A percentile compares a stretch with the other conserved stretches of the same genome.
These are phyloP conservation scores for Coelopa frigida DNA, from an alignment of 1,140 invertebrate species.

Conservation along the genomic window DNA sequence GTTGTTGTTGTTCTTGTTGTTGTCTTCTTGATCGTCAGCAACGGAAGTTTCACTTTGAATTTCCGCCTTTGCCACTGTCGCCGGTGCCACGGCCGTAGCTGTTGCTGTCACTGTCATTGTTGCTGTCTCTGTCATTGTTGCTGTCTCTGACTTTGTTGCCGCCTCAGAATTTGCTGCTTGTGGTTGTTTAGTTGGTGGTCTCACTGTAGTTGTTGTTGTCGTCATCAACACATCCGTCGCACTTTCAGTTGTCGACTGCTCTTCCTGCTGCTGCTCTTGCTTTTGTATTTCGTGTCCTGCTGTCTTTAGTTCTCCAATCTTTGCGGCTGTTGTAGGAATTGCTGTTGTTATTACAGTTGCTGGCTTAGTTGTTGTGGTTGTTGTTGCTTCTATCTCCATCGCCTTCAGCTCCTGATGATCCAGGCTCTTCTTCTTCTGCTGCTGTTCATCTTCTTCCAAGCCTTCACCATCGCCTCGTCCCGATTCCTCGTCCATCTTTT, in stretches of 20 bases:
- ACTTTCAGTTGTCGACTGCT: neutral
- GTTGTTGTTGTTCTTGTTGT: constrained; percentile 3
- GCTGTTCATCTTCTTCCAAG: too few relatives aligned
- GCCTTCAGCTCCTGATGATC: too few relatives aligned
- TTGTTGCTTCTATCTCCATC: neutral
- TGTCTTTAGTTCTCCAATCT: too few relatives aligned
- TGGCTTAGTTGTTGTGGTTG: neutral
- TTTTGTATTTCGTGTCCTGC: too few relatives aligned
- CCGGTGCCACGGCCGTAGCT: constrained; percentile 1
- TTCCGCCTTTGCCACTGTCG: neutral
- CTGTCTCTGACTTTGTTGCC: neutral
- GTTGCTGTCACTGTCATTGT: constrained; percentile 10
- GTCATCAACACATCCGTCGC: neutral
- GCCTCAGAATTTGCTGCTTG: neutral
- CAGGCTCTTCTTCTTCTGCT: too few relatives aligned
- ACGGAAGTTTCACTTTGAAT: constrained; percentile 8
- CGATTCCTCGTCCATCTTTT: neutral
- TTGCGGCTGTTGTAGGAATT: too few relatives aligned
- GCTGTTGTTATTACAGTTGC: neutral
- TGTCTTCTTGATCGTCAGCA: neutral
- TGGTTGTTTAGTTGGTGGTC: too few relatives aligned
- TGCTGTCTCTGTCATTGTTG: neutral
- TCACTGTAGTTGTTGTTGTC: constrained; percentile 5
- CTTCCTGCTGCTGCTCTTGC: too few relatives aligned
- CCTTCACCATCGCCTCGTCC: too few relatives aligned